Evolutionary conservation across 92 coral and sea anemone species (phyloP).

Genomic region (Anthopleura xanthogrammica): DNA sequence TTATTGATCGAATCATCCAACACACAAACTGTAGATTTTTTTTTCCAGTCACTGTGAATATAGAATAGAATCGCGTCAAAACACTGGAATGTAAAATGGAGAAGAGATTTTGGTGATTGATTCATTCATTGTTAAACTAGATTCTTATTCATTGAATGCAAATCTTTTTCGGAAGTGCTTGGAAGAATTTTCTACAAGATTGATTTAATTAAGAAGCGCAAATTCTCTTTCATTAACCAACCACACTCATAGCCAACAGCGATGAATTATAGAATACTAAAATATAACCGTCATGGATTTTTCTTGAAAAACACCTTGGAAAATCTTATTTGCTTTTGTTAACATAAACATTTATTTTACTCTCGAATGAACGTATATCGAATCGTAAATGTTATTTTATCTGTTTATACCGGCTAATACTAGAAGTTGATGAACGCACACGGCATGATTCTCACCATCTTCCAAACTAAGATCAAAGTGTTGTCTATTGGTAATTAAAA

Average conservation of each 20-base stretch:
- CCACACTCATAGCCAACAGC: not conserved
- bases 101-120: not conserved
- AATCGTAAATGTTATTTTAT: not conserved
- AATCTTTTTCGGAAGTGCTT: slow-evolving; percentile 12
- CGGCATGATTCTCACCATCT: too few species aligned
- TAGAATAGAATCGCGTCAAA: not conserved
- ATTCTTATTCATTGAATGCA: not conserved
- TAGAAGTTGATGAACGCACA: not conserved
- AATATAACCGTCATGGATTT: not conserved
- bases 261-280: slow-evolving; percentile 3
- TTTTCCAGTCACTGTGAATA: not conserved
- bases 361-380: not conserved
- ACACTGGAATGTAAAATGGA: not conserved
- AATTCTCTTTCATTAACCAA: slow-evolving; percentile 1
- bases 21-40: not conserved
- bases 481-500: too few species aligned
- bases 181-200: not conserved
- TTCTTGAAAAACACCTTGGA: not conserved
- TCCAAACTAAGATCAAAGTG: too few species aligned
- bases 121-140: not conserved
- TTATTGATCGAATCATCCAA: not conserved
- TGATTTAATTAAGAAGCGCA: slow-evolving; percentile 8
- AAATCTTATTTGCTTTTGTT: not conserved
- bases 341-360: not conserved
- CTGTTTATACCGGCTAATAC: not conserved